Evolutionary conservation across 2,888 invertebrate species (phyloP).

Genomic region (Oasisia sp.): DNA sequence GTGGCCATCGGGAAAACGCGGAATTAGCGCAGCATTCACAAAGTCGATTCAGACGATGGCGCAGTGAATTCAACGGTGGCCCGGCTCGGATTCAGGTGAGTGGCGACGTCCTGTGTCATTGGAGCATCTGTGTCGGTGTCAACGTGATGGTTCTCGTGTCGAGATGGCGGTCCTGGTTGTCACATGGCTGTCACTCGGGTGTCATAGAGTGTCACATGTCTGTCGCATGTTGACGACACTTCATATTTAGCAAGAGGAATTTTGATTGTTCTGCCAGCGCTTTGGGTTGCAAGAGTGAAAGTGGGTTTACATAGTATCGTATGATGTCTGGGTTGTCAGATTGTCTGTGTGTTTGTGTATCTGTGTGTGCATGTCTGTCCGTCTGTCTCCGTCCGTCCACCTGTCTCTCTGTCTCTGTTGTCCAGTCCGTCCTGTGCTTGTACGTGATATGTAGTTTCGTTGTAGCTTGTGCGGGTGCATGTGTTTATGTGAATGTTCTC

Average conservation of each 20-base stretch:
- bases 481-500: background rate
- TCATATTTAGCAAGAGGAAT: background rate
- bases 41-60: conserved; percentile 1
- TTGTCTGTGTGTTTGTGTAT: background rate
- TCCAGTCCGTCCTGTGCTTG: too few species aligned
- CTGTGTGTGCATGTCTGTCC: too few species aligned
- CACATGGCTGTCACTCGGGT: background rate
- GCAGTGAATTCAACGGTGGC: background rate
- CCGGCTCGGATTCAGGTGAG: background rate
- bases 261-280: background rate
- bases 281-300: background rate
- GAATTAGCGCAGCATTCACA: conserved; percentile 10
- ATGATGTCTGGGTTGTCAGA: background rate
- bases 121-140: background rate
- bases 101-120: background rate
- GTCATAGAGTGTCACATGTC: background rate
- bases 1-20: background rate
- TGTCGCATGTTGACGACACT: background rate
- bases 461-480: background rate
- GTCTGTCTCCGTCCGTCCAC: too few species aligned
- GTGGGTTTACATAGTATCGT: background rate
- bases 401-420: too few species aligned
- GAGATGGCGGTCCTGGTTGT: background rate
- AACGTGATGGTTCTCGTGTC: background rate
- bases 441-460: too few species aligned